A percentile compares a stretch with the other conserved stretches of the same genome.
phyloP scores from a whole-genome alignment of 35 echinoderm and acorn worm genomes.

The Patiria miniata region DNA sequence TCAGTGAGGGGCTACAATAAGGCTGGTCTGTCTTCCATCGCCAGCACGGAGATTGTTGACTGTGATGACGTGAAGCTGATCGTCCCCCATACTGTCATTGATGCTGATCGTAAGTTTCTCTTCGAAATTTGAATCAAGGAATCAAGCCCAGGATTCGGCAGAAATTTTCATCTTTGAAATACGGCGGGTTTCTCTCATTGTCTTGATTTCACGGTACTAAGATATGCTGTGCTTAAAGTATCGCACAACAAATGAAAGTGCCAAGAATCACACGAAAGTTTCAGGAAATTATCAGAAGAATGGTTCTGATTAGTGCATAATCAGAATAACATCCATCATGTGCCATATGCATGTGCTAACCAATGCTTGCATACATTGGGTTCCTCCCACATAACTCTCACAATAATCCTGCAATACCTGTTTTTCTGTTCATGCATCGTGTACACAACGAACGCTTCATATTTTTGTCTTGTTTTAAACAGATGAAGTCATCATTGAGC shows the following conservation, averaged over 20 bases:
- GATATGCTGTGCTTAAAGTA: not conserved
- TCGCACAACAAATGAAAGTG: not conserved
- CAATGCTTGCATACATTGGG: too few species aligned
- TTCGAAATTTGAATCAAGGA: not conserved
- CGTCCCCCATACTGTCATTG: constrained; percentile 43
- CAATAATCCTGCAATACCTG: too few species aligned
- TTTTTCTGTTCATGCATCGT: too few species aligned
- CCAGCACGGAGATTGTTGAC: constrained; percentile 22
- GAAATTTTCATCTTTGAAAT: not conserved
- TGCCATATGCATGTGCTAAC: too few species aligned
- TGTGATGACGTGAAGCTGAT: constrained; percentile 3
- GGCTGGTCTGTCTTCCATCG: constrained; percentile 33
- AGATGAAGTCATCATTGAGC: constrained; percentile 12
- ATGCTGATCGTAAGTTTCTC: constrained; percentile 1
- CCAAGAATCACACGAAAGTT: not conserved
- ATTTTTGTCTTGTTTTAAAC: too few species aligned
- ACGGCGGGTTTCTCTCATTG: not conserved
- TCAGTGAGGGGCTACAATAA: constrained; percentile 46
- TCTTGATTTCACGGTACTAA: not conserved
- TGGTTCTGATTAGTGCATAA: too few species aligned
- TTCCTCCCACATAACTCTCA: too few species aligned
- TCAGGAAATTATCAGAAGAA: too few species aligned
- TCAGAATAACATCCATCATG: too few species aligned
- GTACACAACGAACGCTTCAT: too few species aligned
- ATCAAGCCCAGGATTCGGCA: not conserved